These are phyloP conservation scores for Iphiclides podalirius DNA, from an alignment of 2,888 invertebrate species.

Conservation along the genomic window DNA sequence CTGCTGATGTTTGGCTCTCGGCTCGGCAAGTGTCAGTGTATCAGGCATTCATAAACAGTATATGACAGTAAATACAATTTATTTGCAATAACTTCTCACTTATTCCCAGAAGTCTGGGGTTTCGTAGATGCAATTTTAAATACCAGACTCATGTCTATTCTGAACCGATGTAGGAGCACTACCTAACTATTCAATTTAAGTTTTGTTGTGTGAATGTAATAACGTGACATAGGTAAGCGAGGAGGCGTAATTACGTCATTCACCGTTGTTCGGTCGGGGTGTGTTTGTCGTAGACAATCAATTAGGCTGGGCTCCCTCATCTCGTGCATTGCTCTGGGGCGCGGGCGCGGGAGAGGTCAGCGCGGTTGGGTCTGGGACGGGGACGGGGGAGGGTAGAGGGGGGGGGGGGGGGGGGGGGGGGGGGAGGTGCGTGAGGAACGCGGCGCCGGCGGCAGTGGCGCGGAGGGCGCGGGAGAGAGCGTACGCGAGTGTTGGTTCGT, in stretches of 20 bases:
- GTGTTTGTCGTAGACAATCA: slow-evolving; percentile 15
- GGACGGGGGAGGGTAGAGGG: slow-evolving; percentile 21
- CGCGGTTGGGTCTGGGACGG: too few species aligned
- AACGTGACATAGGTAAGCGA: neutral
- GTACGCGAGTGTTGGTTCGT: slow-evolving; percentile 26
- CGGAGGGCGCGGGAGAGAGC: slow-evolving; percentile 29
- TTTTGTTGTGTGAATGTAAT: too few species aligned
- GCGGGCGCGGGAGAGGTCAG: slow-evolving; percentile 23
- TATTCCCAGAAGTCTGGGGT: too few species aligned
- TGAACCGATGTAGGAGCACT: too few species aligned
- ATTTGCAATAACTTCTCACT: too few species aligned
- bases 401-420: slow-evolving; percentile 20
- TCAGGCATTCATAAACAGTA: too few species aligned
- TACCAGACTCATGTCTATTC: too few species aligned
- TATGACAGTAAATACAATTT: too few species aligned
- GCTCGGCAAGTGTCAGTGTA: too few species aligned
- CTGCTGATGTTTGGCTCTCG: too few species aligned
- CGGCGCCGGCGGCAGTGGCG: slow-evolving; percentile 25
- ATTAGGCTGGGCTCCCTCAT: neutral
- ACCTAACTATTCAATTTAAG: too few species aligned
- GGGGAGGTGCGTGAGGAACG: slow-evolving; percentile 22
- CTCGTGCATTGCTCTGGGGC: slow-evolving; percentile 22
- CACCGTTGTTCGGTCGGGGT: slow-evolving; percentile 1
- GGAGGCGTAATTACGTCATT: neutral
- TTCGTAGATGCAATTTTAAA: too few species aligned